A percentile compares a stretch with the other conserved stretches of the same genome.
Conservation (phyloP, 2,113 vertebrate genomes). For the Poicephalus meyeri region DNA sequence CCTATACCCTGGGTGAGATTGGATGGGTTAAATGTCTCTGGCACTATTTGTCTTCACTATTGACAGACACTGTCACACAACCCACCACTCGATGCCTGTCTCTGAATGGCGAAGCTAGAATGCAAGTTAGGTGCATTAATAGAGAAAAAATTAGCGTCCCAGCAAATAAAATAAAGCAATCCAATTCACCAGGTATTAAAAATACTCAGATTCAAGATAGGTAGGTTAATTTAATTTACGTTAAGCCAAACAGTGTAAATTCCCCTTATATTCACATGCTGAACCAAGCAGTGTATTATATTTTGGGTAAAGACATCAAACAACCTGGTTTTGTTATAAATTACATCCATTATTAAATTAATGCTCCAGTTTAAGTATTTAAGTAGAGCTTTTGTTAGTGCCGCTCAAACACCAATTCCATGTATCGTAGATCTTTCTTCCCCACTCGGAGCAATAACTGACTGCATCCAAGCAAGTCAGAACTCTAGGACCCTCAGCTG, state of each 20-base stretch:
- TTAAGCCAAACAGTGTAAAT: constrained; percentile 70
- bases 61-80: constrained; percentile 89
- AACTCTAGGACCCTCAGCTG: constrained; percentile 47
- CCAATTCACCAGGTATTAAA: constrained; percentile 75
- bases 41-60: constrained; percentile 89
- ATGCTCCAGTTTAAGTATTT: too few relatives aligned
- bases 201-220: constrained; percentile 72
- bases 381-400: constrained; percentile 55
- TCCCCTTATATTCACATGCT: constrained; percentile 71
- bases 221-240: constrained; percentile 75
- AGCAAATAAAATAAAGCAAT: constrained; percentile 84
- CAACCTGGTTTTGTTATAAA: background rate
- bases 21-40: constrained; percentile 88
- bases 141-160: constrained; percentile 87
- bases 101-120: constrained; percentile 89
- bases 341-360: constrained; percentile 23
- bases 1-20: constrained; percentile 88
- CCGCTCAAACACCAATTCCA: constrained; percentile 64
- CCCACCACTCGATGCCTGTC: constrained; percentile 87
- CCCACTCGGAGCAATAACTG: background rate
- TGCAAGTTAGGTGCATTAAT: constrained; percentile 91
- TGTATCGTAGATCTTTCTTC: background rate
- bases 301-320: constrained; percentile 41
- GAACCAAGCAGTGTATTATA: constrained; percentile 67
- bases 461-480: constrained; percentile 70